Percentiles rank a stretch among this genome's conserved stretches.
These are phyloP conservation scores for Lasioglossum baleicum DNA, from an alignment of 1,140 invertebrate genomes.

Conservation along the genomic window DNA sequence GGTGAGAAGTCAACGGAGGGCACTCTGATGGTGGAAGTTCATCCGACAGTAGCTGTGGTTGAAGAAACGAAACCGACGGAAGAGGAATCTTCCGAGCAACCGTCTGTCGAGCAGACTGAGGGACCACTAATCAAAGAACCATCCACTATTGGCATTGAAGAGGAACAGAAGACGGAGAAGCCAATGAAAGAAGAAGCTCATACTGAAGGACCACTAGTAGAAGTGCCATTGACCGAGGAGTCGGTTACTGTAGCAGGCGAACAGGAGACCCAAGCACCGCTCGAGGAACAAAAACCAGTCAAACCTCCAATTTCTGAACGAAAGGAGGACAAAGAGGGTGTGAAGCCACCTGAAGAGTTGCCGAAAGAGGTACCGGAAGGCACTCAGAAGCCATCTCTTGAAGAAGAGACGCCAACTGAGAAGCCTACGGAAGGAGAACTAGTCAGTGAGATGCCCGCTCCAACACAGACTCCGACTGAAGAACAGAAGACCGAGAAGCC, in stretches of 20 bases:
- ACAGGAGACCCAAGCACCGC: not conserved
- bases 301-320: constrained; percentile 24
- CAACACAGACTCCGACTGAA: constrained; percentile 30
- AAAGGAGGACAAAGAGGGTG: constrained; percentile 21
- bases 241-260: not conserved
- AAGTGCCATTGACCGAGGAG: not conserved
- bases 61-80: constrained; percentile 21
- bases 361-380: constrained; percentile 41
- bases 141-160: constrained; percentile 40
- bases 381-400: constrained; percentile 36
- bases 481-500: not conserved
- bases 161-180: constrained; percentile 18
- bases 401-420: constrained; percentile 54
- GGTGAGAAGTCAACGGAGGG: not conserved
- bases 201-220: not conserved
- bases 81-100: constrained; percentile 8
- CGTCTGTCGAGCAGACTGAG: constrained; percentile 46
- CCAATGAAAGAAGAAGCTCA: constrained; percentile 2
- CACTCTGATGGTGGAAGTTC: not conserved
- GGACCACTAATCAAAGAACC: constrained; percentile 23
- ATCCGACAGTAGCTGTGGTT: not conserved
- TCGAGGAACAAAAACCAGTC: constrained; percentile 2
- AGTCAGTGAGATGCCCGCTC: constrained; percentile 34
- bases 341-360: not conserved
- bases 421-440: constrained; percentile 22